These are phyloP conservation scores for Cheilosia scutellata DNA, from an alignment of 2,888 invertebrate species.

Conservation along the genomic window DNA sequence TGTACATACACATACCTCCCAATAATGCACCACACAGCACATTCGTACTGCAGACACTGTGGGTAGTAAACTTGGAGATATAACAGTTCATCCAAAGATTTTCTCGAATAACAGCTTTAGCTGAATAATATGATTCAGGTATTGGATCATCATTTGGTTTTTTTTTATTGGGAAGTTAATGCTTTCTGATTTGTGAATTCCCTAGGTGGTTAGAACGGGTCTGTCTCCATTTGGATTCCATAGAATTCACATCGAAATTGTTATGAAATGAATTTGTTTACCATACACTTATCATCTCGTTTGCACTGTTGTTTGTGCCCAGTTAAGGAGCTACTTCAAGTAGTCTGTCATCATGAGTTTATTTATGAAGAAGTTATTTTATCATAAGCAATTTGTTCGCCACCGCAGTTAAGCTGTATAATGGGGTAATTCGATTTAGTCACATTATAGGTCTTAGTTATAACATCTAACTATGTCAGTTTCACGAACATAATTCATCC, in stretches of 20 bases:
- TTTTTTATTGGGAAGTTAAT: too few species aligned
- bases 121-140: constrained; percentile 4
- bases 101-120: background rate
- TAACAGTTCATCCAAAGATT: background rate
- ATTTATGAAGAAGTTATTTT: constrained; percentile 2
- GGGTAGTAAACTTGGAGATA: background rate
- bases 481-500: background rate
- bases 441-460: background rate
- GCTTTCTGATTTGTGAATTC: background rate
- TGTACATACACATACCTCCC: background rate
- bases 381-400: background rate
- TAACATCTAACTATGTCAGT: background rate
- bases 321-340: background rate
- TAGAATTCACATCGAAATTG: constrained; percentile 1
- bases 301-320: background rate
- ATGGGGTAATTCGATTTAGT: background rate
- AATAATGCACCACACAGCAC: background rate
- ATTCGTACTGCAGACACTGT: background rate
- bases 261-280: constrained; percentile 7
- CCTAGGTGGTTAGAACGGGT: background rate
- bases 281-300: constrained; percentile 1
- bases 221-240: constrained; percentile 7
- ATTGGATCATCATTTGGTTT: constrained; percentile 16
- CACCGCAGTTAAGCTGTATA: background rate
- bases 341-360: constrained; percentile 2